Conservation (phyloP, 1,140 invertebrate genomes). For the Lycorma delicatula region DNA sequence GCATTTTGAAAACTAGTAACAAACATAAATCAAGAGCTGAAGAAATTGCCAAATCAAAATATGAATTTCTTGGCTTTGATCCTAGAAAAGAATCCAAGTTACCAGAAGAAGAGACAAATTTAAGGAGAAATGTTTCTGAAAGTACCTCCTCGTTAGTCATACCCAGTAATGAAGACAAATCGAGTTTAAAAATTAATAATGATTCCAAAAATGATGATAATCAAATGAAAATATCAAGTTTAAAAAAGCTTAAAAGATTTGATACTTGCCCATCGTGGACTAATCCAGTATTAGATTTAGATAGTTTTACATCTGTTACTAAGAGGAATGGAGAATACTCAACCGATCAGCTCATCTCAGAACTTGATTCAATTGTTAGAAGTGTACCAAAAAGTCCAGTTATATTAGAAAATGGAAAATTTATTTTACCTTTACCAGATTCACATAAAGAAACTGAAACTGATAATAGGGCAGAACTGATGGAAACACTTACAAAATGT, state of each 20-base stretch:
- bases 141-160: neutral
- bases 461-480: conserved; percentile 44
- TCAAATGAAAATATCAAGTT: neutral
- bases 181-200: neutral
- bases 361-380: conserved; percentile 26
- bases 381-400: conserved; percentile 25
- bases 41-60: conserved; percentile 20
- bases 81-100: conserved; percentile 15
- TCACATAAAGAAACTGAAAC: conserved; percentile 40
- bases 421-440: conserved; percentile 28
- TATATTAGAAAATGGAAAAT: conserved; percentile 18
- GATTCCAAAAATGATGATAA: neutral
- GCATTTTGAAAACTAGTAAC: neutral
- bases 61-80: conserved; percentile 24
- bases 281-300: conserved; percentile 17
- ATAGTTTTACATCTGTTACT: neutral
- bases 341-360: conserved; percentile 12
- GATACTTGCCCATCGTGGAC: conserved; percentile 20
- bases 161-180: neutral
- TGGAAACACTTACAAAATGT: conserved; percentile 49
- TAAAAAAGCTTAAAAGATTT: neutral
- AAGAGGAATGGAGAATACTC: conserved; percentile 13
- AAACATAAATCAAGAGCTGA: conserved; percentile 14
- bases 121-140: neutral
- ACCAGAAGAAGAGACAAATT: neutral